phyloP scores from a whole-genome alignment of 2,797 vertebrate species.

The Hozukius guyotensis region DNA sequence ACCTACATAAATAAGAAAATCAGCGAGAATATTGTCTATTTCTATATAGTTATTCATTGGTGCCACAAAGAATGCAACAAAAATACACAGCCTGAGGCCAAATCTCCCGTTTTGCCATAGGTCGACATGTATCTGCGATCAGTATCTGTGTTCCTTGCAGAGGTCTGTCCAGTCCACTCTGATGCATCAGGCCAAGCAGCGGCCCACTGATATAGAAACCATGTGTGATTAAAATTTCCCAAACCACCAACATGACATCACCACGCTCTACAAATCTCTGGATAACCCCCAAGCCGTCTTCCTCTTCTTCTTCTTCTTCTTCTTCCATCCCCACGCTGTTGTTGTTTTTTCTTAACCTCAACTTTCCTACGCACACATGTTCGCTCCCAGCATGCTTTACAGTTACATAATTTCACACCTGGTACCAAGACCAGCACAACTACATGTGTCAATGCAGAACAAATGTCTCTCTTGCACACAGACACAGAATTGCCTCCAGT shows the following conservation, averaged over 20 bases:
- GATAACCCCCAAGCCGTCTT: background rate
- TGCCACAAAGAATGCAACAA: too few relatives aligned
- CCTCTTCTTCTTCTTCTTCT: background rate
- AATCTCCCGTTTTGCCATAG: slow-evolving; percentile 7
- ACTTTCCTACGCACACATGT: slow-evolving; percentile 26
- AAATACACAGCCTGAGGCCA: background rate
- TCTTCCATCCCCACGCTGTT: background rate
- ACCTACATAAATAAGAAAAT: background rate
- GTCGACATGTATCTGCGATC: slow-evolving; percentile 25
- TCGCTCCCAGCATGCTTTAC: slow-evolving; percentile 30
- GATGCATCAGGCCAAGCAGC: slow-evolving; percentile 39
- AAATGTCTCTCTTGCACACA: slow-evolving; percentile 13
- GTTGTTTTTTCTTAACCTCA: slow-evolving; percentile 20
- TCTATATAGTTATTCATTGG: background rate
- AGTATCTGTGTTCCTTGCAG: slow-evolving; percentile 36
- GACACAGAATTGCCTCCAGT: slow-evolving; percentile 21
- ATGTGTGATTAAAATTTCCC: slow-evolving; percentile 67
- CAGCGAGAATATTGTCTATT: background rate
- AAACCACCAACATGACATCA: slow-evolving; percentile 66
- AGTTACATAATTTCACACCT: slow-evolving; percentile 57
- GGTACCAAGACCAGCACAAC: slow-evolving; percentile 26
- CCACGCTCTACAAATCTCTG: slow-evolving; percentile 11
- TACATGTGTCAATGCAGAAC: slow-evolving; percentile 40
- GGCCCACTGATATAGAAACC: slow-evolving; percentile 59
- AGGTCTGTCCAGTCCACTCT: slow-evolving; percentile 20